These are phyloP conservation scores for Apodemus speciosus DNA, from an alignment of 2,113 vertebrate species.

Conservation along the genomic window DNA sequence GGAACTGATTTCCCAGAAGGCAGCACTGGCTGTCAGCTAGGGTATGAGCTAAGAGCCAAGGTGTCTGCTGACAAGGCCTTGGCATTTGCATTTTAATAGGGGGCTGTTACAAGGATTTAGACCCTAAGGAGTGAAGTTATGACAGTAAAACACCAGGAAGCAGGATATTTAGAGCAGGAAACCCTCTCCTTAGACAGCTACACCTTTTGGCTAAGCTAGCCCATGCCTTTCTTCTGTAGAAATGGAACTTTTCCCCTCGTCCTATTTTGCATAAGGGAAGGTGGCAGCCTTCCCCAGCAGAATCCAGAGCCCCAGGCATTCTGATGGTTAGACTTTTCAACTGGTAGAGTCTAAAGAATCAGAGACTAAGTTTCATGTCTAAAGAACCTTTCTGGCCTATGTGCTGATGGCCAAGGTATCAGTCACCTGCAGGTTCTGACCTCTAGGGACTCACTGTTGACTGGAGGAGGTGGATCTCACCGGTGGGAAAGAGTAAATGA, in stretches of 20 bases:
- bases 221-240: neutral
- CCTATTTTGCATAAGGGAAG: neutral
- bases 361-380: neutral
- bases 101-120: slow-evolving; percentile 55
- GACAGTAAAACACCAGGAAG: slow-evolving; percentile 39
- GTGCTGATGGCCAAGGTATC: neutral
- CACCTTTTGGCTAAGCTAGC: neutral
- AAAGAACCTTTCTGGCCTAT: neutral
- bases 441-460: neutral
- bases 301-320: neutral
- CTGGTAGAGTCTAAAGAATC: neutral
- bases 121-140: slow-evolving; percentile 32
- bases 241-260: neutral
- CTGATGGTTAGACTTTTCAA: neutral
- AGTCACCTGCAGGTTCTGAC: neutral
- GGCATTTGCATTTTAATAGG: slow-evolving; percentile 69
- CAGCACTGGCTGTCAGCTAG: slow-evolving; percentile 37
- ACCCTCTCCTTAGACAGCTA: neutral
- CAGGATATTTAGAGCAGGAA: slow-evolving; percentile 7
- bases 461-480: neutral
- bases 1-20: slow-evolving; percentile 28
- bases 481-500: too few species aligned
- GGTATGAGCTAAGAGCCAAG: slow-evolving; percentile 72
- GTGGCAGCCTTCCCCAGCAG: neutral
- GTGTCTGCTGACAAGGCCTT: slow-evolving; percentile 71